A percentile compares a stretch with the other conserved stretches of the same genome.
phyloP scores from a whole-genome alignment of 2,113 vertebrate species.

The Scopus umbretta region DNA sequence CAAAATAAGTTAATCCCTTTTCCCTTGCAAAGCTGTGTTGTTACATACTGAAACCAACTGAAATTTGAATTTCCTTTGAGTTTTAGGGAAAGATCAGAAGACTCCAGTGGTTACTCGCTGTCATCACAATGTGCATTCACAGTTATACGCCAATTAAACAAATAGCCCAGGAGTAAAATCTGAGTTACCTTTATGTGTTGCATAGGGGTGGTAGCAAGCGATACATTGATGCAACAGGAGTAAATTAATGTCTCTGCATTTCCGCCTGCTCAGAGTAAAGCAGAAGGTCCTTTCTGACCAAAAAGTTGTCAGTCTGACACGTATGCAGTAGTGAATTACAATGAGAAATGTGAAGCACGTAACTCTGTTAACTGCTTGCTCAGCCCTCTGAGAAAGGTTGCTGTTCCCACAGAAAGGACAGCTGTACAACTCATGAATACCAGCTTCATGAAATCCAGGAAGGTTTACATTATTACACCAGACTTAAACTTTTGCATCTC shows the following conservation, averaged over 20 bases:
- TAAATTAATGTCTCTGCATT: not conserved
- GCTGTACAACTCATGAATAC: not conserved
- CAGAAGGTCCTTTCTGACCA: not conserved
- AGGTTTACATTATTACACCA: not conserved
- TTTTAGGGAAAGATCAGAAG: not conserved
- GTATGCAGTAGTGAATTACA: not conserved
- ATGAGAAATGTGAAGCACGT: not conserved
- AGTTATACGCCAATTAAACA: not conserved
- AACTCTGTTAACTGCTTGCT: not conserved
- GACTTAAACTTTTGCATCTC: not conserved
- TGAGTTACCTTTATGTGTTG: not conserved
- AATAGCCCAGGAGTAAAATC: not conserved
- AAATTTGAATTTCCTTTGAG: not conserved
- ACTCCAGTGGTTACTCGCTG: not conserved
- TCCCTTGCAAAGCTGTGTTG: not conserved
- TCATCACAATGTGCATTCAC: not conserved
- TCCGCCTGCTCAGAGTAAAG: not conserved
- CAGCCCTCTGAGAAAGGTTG: not conserved
- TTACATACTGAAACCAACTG: not conserved
- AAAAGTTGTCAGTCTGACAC: not conserved
- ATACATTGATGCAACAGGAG: not conserved
- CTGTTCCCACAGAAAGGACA: not conserved
- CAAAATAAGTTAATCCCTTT: not conserved
- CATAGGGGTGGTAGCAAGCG: not conserved
- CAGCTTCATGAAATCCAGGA: not conserved